These are phyloP conservation scores for Aptenodytes patagonicus DNA, from an alignment of 2,113 vertebrate species.

Conservation along the genomic window DNA sequence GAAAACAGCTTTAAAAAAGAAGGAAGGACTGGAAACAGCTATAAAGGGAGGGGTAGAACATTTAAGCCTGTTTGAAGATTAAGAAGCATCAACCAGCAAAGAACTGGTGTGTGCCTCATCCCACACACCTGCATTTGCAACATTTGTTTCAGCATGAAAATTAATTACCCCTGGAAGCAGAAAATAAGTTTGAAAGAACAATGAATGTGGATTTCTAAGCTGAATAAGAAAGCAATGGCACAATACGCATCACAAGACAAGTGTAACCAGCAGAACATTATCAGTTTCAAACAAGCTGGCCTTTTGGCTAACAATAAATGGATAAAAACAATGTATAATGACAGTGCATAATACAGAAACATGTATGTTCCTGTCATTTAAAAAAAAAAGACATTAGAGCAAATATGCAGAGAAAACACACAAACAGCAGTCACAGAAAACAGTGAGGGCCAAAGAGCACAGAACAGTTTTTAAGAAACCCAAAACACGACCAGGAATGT, in stretches of 20 bases:
- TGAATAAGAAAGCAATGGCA: not conserved
- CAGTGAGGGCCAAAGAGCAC: not conserved
- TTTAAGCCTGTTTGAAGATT: constrained; percentile 60
- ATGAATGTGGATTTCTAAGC: not conserved
- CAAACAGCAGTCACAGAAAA: not conserved
- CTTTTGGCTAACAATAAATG: not conserved
- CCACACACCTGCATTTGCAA: constrained; percentile 36
- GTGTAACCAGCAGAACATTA: not conserved
- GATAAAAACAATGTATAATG: not conserved
- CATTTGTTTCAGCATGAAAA: not conserved
- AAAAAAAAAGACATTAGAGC: not conserved
- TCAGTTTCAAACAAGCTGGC: not conserved
- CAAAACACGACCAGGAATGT: not conserved
- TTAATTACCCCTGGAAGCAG: constrained; percentile 19
- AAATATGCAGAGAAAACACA: not conserved
- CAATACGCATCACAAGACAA: not conserved
- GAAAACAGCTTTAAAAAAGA: constrained; percentile 42
- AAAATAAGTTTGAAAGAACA: not conserved
- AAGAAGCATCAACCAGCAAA: constrained; percentile 46
- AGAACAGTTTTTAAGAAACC: not conserved
- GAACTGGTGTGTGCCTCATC: not conserved
- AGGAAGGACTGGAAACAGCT: constrained; percentile 43
- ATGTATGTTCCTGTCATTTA: not conserved
- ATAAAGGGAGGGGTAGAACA: constrained; percentile 34
- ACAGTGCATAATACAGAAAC: not conserved